Base-by-base conservation (phyloP, 1,140 invertebrate species). In the Musca vetustissima region DNA sequence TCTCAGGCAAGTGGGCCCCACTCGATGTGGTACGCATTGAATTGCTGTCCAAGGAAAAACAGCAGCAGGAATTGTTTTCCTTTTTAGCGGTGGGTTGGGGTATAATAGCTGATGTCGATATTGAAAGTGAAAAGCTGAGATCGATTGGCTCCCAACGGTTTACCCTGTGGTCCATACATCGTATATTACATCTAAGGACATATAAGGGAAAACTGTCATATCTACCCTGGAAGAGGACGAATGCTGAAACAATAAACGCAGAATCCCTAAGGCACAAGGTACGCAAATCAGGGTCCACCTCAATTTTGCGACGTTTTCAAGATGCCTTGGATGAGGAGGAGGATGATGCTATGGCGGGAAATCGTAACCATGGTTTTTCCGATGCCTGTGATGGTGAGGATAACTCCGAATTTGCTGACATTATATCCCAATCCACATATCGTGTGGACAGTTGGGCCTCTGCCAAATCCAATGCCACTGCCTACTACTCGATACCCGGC, bases 61-160 rank as follows among this genome's bases (percentile, higher is more conserved):
- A 73, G 14, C n/a, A 61, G 21, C 8, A 17, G 17, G 91, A 90
- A 70, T 84, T 95, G 74, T 97, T 92, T 83, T 97, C 95, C 11
- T 98, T 98, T 79, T 84, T 99, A 19, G 97, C 95, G 1, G 87
- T 97, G 24, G 94, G 95, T 36, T 98, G 96, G 95, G 97, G 96
- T 1, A 83, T 98, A 1, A 85, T 98, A n/a, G 91, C 96, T 0
- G 97, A 99, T 82, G 95, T 99, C 74, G 97, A 99, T 83, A 97
- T 97, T 71, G 96, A 99, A 82, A 98, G 96, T 83, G 97, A 99
- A 83, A 88, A 91, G 65, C 85, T 98, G 61, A 86, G 97, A 55
- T 88, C 89, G 0, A 89, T 98, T 67, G 97, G 97, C 13, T 92
- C 92, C 21, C 91, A 93, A 67, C 86, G 97, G 57, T 99, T 98